Conservation (phyloP, 2,797 vertebrate species). For the Semaprochilodus insignis region DNA sequence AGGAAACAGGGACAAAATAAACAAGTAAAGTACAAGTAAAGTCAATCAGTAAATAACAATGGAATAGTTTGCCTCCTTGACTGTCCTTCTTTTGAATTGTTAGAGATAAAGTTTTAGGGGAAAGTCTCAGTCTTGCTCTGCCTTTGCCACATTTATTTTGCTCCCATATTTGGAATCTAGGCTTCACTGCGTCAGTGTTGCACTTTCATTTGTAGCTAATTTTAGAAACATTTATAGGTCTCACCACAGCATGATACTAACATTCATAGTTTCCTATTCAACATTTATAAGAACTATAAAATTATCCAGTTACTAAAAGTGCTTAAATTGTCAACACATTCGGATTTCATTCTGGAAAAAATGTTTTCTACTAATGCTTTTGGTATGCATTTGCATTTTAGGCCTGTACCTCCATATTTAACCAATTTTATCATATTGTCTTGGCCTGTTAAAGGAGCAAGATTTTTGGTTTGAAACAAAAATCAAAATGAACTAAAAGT, state of each 20-base stretch:
- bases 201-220: conserved; percentile 30
- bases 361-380: conserved; percentile 7
- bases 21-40: too few relatives aligned
- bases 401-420: background rate
- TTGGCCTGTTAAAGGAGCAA: too few relatives aligned
- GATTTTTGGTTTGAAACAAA: too few relatives aligned
- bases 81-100: background rate
- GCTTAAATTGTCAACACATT: conserved; percentile 23
- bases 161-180: background rate
- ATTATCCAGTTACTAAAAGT: conserved; percentile 33
- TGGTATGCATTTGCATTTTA: conserved; percentile 15
- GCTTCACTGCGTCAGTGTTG: background rate
- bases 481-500: too few relatives aligned
- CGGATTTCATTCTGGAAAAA: background rate
- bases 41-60: too few relatives aligned
- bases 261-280: conserved; percentile 5
- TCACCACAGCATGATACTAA: conserved; percentile 4
- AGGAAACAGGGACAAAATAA: too few relatives aligned
- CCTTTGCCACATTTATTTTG: background rate
- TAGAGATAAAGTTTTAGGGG: background rate
- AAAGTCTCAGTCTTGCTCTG: background rate
- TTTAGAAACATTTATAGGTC: conserved; percentile 25
- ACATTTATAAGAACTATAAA: conserved; percentile 35
- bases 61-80: too few relatives aligned
- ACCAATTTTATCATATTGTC: background rate